Percentiles rank a stretch among this genome's conserved stretches.
Evolutionary conservation across 2,888 invertebrate species (phyloP).

Genomic region (Epirrhoe tristata): DNA sequence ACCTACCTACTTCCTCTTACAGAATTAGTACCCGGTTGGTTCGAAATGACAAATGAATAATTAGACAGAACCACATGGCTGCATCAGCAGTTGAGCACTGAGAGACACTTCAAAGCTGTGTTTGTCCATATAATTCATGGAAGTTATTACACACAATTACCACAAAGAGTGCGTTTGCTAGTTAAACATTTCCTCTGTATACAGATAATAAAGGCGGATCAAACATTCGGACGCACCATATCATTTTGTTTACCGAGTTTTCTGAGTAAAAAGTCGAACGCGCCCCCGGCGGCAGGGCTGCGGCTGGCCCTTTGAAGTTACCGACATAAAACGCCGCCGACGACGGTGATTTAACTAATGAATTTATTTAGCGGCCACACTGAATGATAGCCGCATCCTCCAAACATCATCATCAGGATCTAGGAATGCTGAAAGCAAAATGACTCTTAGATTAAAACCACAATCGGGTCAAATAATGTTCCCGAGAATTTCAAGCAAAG

Average conservation of each 20-base stretch:
- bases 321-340: constrained; percentile 85
- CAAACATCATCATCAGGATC: constrained; percentile 41
- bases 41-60: constrained; percentile 12
- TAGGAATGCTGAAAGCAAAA: constrained; percentile 36
- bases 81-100: constrained; percentile 6
- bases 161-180: constrained; percentile 74
- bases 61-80: constrained; percentile 15
- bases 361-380: constrained; percentile 85
- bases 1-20: not conserved
- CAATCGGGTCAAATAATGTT: constrained; percentile 7
- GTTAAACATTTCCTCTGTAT: constrained; percentile 76
- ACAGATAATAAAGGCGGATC: constrained; percentile 84
- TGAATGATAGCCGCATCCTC: constrained; percentile 65
- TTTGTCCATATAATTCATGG: constrained; percentile 58
- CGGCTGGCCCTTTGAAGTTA: constrained; percentile 79
- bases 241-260: constrained; percentile 85
- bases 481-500: not conserved
- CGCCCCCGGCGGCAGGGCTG: constrained; percentile 78
- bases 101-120: constrained; percentile 55
- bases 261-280: constrained; percentile 83
- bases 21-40: constrained; percentile 7
- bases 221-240: constrained; percentile 83
- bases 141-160: constrained; percentile 69
- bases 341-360: constrained; percentile 86
- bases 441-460: constrained; percentile 21